A percentile compares a stretch with the other conserved stretches of the same genome.
phyloP scores from a whole-genome alignment of 2,797 vertebrate species.

The Cyprinella venusta region DNA sequence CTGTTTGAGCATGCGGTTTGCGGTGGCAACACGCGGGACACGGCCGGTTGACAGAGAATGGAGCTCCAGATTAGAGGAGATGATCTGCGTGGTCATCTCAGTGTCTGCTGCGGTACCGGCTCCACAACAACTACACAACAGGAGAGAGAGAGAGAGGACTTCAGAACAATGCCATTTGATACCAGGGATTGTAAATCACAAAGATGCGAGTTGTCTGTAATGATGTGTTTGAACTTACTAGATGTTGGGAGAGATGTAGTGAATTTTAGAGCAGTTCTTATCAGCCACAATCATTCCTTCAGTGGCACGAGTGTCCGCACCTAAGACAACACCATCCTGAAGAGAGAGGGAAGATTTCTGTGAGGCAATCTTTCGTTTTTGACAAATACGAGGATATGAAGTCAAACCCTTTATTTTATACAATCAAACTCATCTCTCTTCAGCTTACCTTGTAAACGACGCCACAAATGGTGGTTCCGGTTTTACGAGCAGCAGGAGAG shows the following conservation, averaged over 20 bases:
- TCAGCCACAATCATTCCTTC: constrained; percentile 97
- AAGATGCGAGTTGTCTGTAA: not conserved
- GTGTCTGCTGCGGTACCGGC: constrained; percentile 98
- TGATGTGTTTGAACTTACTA: constrained; percentile 82
- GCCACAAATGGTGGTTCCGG: constrained; percentile 96
- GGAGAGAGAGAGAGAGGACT: constrained; percentile 25
- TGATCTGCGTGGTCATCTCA: constrained; percentile 97
- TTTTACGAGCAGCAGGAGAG: constrained; percentile 89
- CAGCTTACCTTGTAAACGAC: constrained; percentile 88
- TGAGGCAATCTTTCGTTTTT: not conserved
- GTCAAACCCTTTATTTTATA: not conserved
- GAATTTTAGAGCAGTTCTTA: constrained; percentile 99
- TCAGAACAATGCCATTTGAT: not conserved
- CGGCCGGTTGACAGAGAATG: constrained; percentile 92
- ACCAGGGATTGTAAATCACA: not conserved
- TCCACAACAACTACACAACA: constrained; percentile 87
- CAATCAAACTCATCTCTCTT: not conserved
- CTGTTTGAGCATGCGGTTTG: constrained; percentile 96
- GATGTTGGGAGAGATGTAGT: constrained; percentile 96
- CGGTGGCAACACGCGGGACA: constrained; percentile 90
- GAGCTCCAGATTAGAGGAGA: constrained; percentile 97
- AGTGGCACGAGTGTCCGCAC: constrained; percentile 95
- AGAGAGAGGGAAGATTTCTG: not conserved
- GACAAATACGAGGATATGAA: not conserved
- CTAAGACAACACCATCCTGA: constrained; percentile 89